Percentiles rank a stretch among this genome's conserved stretches.
Evolutionary conservation across 2,888 invertebrate genomes (phyloP).

Genomic region (Epistrophe grossulariae): DNA sequence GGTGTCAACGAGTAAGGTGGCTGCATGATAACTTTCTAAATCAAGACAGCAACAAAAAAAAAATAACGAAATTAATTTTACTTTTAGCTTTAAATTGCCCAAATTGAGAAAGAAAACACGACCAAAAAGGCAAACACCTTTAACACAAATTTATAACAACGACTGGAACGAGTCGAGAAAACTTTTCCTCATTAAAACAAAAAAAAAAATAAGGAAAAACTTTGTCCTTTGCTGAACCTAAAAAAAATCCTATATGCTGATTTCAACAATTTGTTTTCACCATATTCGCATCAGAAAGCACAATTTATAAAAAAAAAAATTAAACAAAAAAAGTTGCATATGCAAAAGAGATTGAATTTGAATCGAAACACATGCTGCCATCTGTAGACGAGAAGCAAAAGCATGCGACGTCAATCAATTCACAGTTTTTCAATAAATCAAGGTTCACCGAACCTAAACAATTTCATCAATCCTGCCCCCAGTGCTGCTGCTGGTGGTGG

Average conservation of each 20-base stretch:
- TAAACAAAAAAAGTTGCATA: background rate
- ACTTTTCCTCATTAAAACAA: constrained; percentile 6
- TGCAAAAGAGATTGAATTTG: constrained; percentile 15
- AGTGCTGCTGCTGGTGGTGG: constrained; percentile 25
- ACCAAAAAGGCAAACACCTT: background rate
- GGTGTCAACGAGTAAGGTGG: constrained; percentile 1
- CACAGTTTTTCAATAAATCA: constrained; percentile 76
- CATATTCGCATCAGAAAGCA: background rate
- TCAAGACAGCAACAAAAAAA: background rate
- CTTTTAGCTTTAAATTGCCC: constrained; percentile 64
- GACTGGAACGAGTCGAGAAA: constrained; percentile 4
- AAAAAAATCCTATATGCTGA: background rate
- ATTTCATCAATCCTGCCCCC: background rate
- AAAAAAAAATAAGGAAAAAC: background rate
- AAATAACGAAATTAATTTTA: constrained; percentile 45
- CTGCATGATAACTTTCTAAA: background rate
- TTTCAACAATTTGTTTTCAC: background rate
- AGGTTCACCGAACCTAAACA: constrained; percentile 67
- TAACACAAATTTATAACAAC: background rate
- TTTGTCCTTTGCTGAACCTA: background rate
- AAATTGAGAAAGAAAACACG: constrained; percentile 43
- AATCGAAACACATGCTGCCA: constrained; percentile 65
- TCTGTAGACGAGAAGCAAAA: constrained; percentile 38
- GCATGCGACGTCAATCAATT: constrained; percentile 77
- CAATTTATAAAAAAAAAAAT: background rate